Evolutionary conservation across 2,797 vertebrate genomes (phyloP), one percentile per base, ranked within the genome.

Genomic region (Cyprinodon diabolis): DNA sequence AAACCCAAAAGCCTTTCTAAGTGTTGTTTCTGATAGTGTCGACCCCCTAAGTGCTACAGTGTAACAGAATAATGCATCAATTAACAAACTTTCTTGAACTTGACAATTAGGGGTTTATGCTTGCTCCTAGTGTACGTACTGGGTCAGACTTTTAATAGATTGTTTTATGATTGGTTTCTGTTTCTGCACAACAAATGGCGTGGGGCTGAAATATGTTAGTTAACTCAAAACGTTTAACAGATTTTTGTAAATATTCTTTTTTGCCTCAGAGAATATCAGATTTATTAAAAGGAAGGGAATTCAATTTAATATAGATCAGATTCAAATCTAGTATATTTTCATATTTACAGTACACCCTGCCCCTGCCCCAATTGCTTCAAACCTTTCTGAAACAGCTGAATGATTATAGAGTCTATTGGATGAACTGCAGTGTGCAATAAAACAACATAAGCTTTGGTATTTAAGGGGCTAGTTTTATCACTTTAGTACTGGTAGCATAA

Each of bases 391-490:
- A 37, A 62, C 30, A 40, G 17, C 35, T 62, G 35, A 11, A 21
- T 40, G 35, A 40, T n/a, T 6, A n/a, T 21, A 43, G 10, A 68
- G 48, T 58, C 25, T 49, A 2, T 35, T 66, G n/a, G 68, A 4
- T 69, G 52, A 76, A 12, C 9, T 0, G 54, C 21, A 12, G 4
- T 65, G n/a, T 12, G 49, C 37, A 65, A 56, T 66, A 37, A 52
- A 71, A 30, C n/a, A 76, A 48, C 70, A 35, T 13, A 52, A 55
- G 52, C 40, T 62, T n/a, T 56, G 47, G 25, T 69, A 19, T 58
- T 54, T 66, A 40, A 35, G 69, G 49, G 15, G 51, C 47, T 74
- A 74, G 40, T 66, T 66, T 19, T 52, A 15, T 72, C 21, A 66
- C 49, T 70, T 48, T 23, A 71, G 67, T 45, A 23, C 40, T 47